Conservation (phyloP, 2,888 invertebrate genomes). For the Orchesellides sinensis region DNA sequence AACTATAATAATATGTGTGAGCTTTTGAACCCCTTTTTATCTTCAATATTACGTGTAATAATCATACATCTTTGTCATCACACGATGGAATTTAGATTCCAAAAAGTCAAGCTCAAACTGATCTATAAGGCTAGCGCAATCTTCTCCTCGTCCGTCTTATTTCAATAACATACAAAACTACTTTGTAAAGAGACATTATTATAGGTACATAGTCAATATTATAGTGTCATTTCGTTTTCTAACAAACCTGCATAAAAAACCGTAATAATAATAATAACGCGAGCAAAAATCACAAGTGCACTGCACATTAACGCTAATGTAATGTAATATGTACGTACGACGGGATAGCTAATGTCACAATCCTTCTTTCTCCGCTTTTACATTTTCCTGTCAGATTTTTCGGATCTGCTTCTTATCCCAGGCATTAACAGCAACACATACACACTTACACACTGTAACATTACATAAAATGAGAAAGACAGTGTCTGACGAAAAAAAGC, state of each 20-base stretch:
- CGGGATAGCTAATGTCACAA: conserved; percentile 63
- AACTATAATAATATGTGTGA: conserved; percentile 52
- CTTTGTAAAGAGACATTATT: conserved; percentile 7
- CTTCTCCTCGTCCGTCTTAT: conserved; percentile 55
- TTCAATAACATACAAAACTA: too few relatives aligned
- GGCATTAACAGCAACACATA: not conserved
- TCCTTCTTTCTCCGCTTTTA: conserved; percentile 59
- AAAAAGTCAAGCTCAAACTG: conserved; percentile 67
- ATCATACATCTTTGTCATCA: conserved; percentile 69
- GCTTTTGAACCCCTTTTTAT: conserved; percentile 67
- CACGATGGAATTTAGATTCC: conserved; percentile 68
- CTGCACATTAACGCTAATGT: conserved; percentile 59
- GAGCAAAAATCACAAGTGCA: conserved; percentile 28
- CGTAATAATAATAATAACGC: conserved; percentile 16
- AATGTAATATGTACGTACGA: conserved; percentile 60
- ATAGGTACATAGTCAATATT: conserved; percentile 10
- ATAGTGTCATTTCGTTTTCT: conserved; percentile 4
- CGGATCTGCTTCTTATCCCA: conserved; percentile 64
- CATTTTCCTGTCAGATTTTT: conserved; percentile 63
- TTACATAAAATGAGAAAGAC: conserved; percentile 1
- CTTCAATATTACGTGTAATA: conserved; percentile 68
- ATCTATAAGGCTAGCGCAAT: conserved; percentile 62
- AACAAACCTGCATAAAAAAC: conserved; percentile 40
- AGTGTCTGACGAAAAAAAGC: conserved; percentile 62
- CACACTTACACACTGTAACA: not conserved